Evolutionary conservation across 2,888 invertebrate species (phyloP).

Genomic region (Lasioglossum vierecki): DNA sequence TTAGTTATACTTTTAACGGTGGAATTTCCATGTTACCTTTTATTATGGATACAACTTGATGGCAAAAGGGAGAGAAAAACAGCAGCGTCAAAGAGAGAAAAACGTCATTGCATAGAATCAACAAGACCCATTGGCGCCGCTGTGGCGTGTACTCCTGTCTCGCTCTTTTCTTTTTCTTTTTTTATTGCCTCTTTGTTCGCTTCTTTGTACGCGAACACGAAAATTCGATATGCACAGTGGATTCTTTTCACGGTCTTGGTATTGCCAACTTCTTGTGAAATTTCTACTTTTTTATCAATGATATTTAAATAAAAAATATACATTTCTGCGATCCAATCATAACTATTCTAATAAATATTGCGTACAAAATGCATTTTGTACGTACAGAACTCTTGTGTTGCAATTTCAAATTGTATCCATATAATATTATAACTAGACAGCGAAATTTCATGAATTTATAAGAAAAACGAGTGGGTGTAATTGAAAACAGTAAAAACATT

Average conservation of each 20-base stretch:
- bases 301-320: neutral
- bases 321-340: neutral
- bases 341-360: neutral
- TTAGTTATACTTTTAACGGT: neutral
- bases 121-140: constrained; percentile 54
- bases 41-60: constrained; percentile 9
- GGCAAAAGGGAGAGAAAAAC: constrained; percentile 26
- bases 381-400: too few species aligned
- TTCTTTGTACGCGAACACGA: neutral
- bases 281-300: neutral
- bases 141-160: constrained; percentile 10
- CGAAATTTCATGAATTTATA: too few species aligned
- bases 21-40: neutral
- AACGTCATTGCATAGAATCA: constrained; percentile 56
- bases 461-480: too few species aligned
- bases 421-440: too few species aligned
- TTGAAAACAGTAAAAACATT: too few species aligned
- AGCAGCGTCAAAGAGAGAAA: constrained; percentile 34
- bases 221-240: neutral
- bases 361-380: too few species aligned
- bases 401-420: too few species aligned
- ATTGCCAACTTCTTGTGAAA: neutral
- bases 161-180: neutral
- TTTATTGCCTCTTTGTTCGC: constrained; percentile 1
- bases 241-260: neutral